Base-by-base conservation (phyloP, 2,888 invertebrate genomes). In the Timema cristinae region DNA sequence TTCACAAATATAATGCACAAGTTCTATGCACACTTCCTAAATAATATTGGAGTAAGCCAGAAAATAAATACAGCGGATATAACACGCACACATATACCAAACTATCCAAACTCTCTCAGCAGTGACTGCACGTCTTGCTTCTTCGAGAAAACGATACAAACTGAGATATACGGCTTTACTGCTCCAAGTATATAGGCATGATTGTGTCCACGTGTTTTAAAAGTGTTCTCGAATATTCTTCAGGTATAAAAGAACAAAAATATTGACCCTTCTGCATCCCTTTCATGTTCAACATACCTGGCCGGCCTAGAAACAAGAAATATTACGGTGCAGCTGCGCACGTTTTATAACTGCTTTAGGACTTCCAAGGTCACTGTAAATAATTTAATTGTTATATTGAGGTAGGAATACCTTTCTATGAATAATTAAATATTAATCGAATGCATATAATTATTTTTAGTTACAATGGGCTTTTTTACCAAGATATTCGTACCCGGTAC, bases 31-130 rank as follows among this genome's bases (percentile, higher is more conserved):
- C 52, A 52, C 52, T 52, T 13, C 52, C 52, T 52, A 52, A 52
- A 52, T 52, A 52, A 52, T 9, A 52, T 52, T 52, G 52, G 52
- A 52, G 52, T 52, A 32, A 6, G 7, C 7, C 66, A 66, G 13
- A 66, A 32, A 52, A n/a, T n/a, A n/a, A n/a, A n/a, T n/a, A n/a
- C n/a, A n/a, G n/a, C n/a, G n/a, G n/a, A n/a, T n/a, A n/a, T 52
- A 52, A 52, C 13, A 52, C 52, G 52, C 52, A 52, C 52, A 52
- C 52, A 52, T 52, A 52, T 52, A 66, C 66, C 66, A 66, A 66
- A 66, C 66, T 66, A 66, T 66, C 11, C 66, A 66, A 66, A 66
- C 66, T 66, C 47, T 66, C 66, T 66, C 66, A 66, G 66, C n/a
- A n/a, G n/a, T n/a, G n/a, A n/a, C n/a, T n/a, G n/a, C n/a, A n/a